phyloP scores from a whole-genome alignment of 1,140 invertebrate species.

The Drosophila mojavensis region DNA sequence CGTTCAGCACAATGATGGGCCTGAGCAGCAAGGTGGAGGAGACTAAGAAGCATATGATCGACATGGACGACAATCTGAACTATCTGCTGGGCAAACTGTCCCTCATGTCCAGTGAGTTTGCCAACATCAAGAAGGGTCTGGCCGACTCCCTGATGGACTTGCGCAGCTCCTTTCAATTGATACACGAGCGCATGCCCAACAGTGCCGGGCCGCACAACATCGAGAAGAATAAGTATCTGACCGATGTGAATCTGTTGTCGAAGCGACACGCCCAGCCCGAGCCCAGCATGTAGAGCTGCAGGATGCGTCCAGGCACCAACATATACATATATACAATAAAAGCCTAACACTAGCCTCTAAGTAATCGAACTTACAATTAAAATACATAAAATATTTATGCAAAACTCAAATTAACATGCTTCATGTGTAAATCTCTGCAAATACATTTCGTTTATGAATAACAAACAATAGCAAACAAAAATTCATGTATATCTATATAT shows the following conservation, averaged over 20 bases:
- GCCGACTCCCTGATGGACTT: constrained; percentile 90
- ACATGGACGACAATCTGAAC: constrained; percentile 94
- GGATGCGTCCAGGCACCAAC: constrained; percentile 11
- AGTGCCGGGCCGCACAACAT: constrained; percentile 53
- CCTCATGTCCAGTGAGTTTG: constrained; percentile 93
- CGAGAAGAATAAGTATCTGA: constrained; percentile 65
- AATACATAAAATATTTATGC: constrained; percentile 28
- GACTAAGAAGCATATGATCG: constrained; percentile 91
- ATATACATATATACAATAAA: constrained; percentile 25
- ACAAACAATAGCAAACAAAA: constrained; percentile 27
- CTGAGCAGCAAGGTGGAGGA: constrained; percentile 91
- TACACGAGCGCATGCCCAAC: constrained; percentile 86
- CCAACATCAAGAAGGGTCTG: constrained; percentile 91
- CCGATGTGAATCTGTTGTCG: constrained; percentile 60
- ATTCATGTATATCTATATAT: background rate
- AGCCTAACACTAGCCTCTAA: constrained; percentile 63
- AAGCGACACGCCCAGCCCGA: constrained; percentile 60
- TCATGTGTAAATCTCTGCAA: constrained; percentile 30
- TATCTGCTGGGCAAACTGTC: constrained; percentile 92
- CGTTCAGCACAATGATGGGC: constrained; percentile 90
- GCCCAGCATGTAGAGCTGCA: constrained; percentile 23
- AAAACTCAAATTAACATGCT: constrained; percentile 20
- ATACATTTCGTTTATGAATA: constrained; percentile 65
- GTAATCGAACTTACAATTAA: constrained; percentile 49
- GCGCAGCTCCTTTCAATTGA: constrained; percentile 87